Percentiles rank a stretch among this genome's conserved stretches.
Conservation (phyloP, 1,140 invertebrate genomes). For the Mylabris phalerata region DNA sequence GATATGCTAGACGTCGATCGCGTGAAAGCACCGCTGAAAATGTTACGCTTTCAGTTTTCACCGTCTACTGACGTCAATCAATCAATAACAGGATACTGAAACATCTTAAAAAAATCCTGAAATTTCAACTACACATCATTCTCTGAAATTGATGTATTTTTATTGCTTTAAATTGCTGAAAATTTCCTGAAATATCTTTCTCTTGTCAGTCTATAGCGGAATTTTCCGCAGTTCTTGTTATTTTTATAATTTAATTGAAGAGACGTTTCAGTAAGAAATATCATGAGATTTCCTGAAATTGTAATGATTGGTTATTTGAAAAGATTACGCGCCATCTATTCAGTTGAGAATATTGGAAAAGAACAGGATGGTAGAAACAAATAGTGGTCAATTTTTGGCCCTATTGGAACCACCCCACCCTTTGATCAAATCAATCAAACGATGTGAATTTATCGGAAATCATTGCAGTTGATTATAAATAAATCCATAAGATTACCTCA, state of each 20-base stretch:
- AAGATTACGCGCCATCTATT: constrained; percentile 6
- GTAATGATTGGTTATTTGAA: too few species aligned
- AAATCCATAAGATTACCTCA: too few species aligned
- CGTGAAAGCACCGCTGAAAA: constrained; percentile 27
- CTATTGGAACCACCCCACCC: background rate
- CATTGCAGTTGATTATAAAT: constrained; percentile 8
- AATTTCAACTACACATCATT: too few species aligned
- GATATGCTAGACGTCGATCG: constrained; percentile 17
- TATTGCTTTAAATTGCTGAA: too few species aligned
- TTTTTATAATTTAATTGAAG: too few species aligned
- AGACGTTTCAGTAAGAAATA: too few species aligned
- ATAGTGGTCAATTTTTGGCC: constrained; percentile 8
- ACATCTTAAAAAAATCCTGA: too few species aligned
- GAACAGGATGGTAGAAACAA: constrained; percentile 18
- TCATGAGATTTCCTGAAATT: background rate
- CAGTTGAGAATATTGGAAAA: constrained; percentile 28
- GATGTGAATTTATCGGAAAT: constrained; percentile 21
- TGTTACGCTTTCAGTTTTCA: constrained; percentile 12
- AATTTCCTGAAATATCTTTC: too few species aligned
- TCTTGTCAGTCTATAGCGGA: too few species aligned
- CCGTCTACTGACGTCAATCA: background rate
- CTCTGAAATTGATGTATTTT: too few species aligned
- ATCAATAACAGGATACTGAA: too few species aligned
- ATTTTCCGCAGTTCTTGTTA: too few species aligned
- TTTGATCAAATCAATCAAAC: background rate